Conservation (phyloP, 2,888 invertebrate species). For the Amphipyra berbera region DNA sequence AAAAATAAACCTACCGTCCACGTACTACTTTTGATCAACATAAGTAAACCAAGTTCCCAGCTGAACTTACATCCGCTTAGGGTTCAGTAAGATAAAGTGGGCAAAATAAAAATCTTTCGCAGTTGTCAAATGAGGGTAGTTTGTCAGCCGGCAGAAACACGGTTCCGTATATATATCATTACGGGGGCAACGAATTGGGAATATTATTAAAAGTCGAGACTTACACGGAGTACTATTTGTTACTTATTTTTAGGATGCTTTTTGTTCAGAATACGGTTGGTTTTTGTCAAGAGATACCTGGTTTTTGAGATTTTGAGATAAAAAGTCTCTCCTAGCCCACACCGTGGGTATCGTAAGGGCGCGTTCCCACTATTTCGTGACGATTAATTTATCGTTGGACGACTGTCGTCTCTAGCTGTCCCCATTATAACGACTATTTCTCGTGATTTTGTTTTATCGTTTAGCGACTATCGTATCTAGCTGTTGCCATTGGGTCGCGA, state of each 20-base stretch:
- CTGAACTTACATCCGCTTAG: slow-evolving; percentile 33
- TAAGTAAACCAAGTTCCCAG: slow-evolving; percentile 36
- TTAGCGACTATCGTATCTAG: too few species aligned
- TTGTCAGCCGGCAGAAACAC: slow-evolving; percentile 54
- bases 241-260: slow-evolving; percentile 33
- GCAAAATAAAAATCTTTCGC: slow-evolving; percentile 54
- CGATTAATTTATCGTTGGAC: too few species aligned
- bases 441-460: too few species aligned
- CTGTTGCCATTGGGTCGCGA: too few species aligned
- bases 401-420: too few species aligned
- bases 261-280: slow-evolving; percentile 18
- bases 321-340: too few species aligned
- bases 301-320: neutral
- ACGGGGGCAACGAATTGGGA: slow-evolving; percentile 51
- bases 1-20: slow-evolving; percentile 12
- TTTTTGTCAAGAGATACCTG: slow-evolving; percentile 1
- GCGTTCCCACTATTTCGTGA: too few species aligned
- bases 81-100: slow-evolving; percentile 49
- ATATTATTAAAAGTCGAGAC: slow-evolving; percentile 53
- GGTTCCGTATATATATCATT: slow-evolving; percentile 55
- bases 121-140: slow-evolving; percentile 59
- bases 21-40: slow-evolving; percentile 35
- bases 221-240: slow-evolving; percentile 41
- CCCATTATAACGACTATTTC: too few species aligned
- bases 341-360: too few species aligned